Conservation (phyloP, 2,888 invertebrate genomes). For the Drosophila fungiperda region DNA sequence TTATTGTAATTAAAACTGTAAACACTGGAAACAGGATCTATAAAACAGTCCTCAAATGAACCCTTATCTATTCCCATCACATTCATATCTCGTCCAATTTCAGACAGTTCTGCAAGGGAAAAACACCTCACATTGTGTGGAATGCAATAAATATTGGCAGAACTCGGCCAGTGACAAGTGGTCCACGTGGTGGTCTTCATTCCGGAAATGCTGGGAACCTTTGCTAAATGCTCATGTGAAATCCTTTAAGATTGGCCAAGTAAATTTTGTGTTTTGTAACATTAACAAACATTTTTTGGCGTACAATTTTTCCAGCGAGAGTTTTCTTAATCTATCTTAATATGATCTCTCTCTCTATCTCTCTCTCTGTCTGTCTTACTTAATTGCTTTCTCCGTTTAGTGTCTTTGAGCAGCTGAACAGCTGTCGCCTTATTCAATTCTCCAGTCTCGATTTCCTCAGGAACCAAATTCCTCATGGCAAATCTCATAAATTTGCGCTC, state of each 20-base stretch:
- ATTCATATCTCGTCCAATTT: neutral
- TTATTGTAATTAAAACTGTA: no score
- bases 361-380: neutral
- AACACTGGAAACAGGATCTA: neutral
- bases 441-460: constrained; percentile 8
- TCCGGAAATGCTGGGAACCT: constrained; percentile 20
- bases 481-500: constrained; percentile 64
- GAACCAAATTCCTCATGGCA: constrained; percentile 17
- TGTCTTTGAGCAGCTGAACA: constrained; percentile 29
- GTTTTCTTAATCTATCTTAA: neutral
- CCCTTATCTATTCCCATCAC: neutral
- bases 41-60: neutral
- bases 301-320: neutral
- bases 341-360: neutral
- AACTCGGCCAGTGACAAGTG: neutral
- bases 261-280: neutral
- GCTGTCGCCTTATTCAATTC: constrained; percentile 46
- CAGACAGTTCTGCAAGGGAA: neutral
- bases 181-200: constrained; percentile 19
- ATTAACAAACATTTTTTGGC: neutral
- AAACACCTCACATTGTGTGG: neutral
- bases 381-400: neutral
- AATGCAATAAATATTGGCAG: neutral
- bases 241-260: constrained; percentile 3
- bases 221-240: neutral